Evolutionary conservation across 2,888 invertebrate genomes (phyloP).

Genomic region (Hecatera dysodea): DNA sequence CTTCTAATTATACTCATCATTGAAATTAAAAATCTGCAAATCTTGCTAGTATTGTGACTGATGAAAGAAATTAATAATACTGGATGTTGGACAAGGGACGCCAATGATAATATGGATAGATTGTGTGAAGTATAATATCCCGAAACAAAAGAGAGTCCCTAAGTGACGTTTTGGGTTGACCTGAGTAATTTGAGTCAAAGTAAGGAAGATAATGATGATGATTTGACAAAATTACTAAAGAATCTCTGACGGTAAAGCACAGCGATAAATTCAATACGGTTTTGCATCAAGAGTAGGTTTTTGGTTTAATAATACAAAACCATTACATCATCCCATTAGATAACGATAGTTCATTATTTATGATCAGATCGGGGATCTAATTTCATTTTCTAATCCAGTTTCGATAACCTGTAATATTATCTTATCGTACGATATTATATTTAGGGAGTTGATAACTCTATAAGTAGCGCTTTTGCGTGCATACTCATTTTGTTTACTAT

Average conservation of each 20-base stretch:
- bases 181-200: background rate
- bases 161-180: background rate
- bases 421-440: constrained; percentile 57
- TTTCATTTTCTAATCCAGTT: constrained; percentile 55
- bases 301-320: constrained; percentile 26
- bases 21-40: background rate
- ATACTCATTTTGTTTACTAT: constrained; percentile 24
- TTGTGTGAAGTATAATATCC: background rate
- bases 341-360: constrained; percentile 55
- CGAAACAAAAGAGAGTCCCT: background rate
- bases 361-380: constrained; percentile 44
- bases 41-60: background rate
- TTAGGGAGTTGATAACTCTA: constrained; percentile 48
- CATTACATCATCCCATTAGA: constrained; percentile 49
- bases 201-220: background rate
- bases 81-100: too few species aligned
- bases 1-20: constrained; percentile 14
- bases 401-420: constrained; percentile 50
- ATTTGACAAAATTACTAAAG: background rate
- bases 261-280: background rate
- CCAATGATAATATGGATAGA: background rate
- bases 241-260: background rate
- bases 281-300: constrained; percentile 32
- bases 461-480: constrained; percentile 26
- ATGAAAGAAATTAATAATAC: too few species aligned